Evolutionary conservation across 2,113 vertebrate genomes (phyloP), one percentile per base, ranked within the genome.

Genomic region (Vimba vimba): DNA sequence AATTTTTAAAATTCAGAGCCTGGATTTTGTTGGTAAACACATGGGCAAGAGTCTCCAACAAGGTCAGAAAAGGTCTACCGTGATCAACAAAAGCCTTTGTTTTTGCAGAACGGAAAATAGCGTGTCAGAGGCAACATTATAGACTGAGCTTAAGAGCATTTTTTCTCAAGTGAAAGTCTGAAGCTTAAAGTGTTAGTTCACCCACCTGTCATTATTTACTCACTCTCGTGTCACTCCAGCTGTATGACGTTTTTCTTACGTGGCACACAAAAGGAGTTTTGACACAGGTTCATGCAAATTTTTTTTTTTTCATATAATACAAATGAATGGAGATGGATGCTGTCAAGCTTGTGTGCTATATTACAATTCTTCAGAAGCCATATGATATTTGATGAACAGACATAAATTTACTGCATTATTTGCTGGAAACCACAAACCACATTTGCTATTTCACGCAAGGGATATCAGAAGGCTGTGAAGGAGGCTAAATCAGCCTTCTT

Each of bases 111-210:
- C 43, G 36, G 80, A 52, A 69, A 71, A 71, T 55, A 15, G 47
- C 43, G 10, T 71, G 64, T 50, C 80, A 82, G 47, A n/a, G 11
- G 64, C 27, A 69, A 82, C 27, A 52, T 36, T n/a, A 36, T 52
- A 52, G 27, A 33, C 27, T 82, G 36, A 81, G 30, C 47, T 82
- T 64, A 68, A 82, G 30, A 82, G 30, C 64, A 57, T 71, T 71
- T 79, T 25, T 39, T 79, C 75, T 33, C 75, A 77, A 30, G 75
- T 77, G 47, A 55, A 77, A 77, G 47, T 55, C 47, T 55, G 47
- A 55, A 77, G 75, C 50, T 77, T 77, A 77, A 77, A 77, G 75
- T 55, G 75, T 77, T 77, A 77, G 75, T 77, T 77, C 25, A 77
- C 7, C 75, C 75, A 77, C 75, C 47, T 77, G 75, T 52, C 75